Evolutionary conservation across 2,888 invertebrate species (phyloP).

Genomic region (Hirtodrosophila duncani): DNA sequence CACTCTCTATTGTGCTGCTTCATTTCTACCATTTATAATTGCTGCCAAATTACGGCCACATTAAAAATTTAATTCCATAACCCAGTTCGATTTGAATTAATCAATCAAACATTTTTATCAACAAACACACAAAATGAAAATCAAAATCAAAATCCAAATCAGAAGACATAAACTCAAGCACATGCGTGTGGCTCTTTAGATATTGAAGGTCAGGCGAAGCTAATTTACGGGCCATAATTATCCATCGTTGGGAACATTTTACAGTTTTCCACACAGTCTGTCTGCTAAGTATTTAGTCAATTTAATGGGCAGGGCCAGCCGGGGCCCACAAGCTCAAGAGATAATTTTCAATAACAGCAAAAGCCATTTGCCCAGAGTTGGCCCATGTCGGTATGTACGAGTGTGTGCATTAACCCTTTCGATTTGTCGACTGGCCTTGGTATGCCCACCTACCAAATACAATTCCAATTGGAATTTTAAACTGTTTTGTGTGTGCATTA

Average conservation of each 20-base stretch:
- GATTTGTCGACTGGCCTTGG: constrained; percentile 46
- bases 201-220: constrained; percentile 56
- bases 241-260: constrained; percentile 51
- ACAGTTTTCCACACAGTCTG: constrained; percentile 49
- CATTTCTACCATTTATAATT: constrained; percentile 37
- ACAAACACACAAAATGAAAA: constrained; percentile 5
- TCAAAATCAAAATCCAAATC: constrained; percentile 27
- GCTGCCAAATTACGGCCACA: constrained; percentile 57
- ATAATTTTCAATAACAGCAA: constrained; percentile 61
- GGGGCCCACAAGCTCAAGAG: constrained; percentile 40
- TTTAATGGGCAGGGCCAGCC: constrained; percentile 26
- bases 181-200: constrained; percentile 48
- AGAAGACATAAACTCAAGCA: constrained; percentile 28
- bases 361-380: constrained; percentile 39
- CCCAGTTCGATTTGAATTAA: constrained; percentile 58
- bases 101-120: constrained; percentile 55
- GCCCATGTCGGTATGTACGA: constrained; percentile 23
- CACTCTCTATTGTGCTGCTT: not conserved
- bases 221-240: constrained; percentile 64
- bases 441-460: constrained; percentile 4
- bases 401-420: constrained; percentile 53
- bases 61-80: constrained; percentile 63
- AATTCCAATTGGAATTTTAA: constrained; percentile 1
- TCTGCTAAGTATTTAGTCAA: constrained; percentile 33
- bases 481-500: constrained; percentile 34